These are phyloP conservation scores for Camelus bactrianus DNA, from an alignment of 2,113 vertebrate genomes.

Conservation along the genomic window DNA sequence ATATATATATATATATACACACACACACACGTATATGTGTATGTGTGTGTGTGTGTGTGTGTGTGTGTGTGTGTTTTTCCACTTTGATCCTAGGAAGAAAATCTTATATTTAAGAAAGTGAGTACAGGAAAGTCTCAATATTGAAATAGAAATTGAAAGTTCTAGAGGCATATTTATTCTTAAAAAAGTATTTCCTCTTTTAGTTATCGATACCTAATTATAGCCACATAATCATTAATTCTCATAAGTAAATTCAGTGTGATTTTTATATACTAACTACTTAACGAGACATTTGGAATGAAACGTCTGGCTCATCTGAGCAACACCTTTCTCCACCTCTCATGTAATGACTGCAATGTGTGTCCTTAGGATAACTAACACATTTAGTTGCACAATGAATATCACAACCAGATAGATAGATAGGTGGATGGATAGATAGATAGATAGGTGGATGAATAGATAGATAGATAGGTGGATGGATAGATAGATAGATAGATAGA, in stretches of 20 bases:
- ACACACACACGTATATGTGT: too few species aligned
- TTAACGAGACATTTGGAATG: not conserved
- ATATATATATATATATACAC: too few species aligned
- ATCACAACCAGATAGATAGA: not conserved
- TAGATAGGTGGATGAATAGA: not conserved
- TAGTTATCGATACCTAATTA: not conserved
- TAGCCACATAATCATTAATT: not conserved
- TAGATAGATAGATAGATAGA: not conserved
- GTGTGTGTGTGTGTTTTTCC: not conserved
- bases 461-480: not conserved
- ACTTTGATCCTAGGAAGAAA: not conserved
- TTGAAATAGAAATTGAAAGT: not conserved
- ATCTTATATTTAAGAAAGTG: not conserved
- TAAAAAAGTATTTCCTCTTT: not conserved
- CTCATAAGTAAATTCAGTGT: conserved; percentile 11
- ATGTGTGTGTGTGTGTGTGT: too few species aligned
- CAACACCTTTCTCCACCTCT: not conserved
- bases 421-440: not conserved
- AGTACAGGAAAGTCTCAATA: not conserved
- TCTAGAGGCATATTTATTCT: not conserved
- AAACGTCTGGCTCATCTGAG: not conserved
- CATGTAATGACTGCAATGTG: not conserved
- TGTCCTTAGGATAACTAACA: not conserved
- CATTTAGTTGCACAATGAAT: not conserved
- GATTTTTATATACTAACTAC: not conserved